These are phyloP conservation scores for Tetrao urogallus DNA, from an alignment of 2,113 vertebrate species.

Conservation along the genomic window DNA sequence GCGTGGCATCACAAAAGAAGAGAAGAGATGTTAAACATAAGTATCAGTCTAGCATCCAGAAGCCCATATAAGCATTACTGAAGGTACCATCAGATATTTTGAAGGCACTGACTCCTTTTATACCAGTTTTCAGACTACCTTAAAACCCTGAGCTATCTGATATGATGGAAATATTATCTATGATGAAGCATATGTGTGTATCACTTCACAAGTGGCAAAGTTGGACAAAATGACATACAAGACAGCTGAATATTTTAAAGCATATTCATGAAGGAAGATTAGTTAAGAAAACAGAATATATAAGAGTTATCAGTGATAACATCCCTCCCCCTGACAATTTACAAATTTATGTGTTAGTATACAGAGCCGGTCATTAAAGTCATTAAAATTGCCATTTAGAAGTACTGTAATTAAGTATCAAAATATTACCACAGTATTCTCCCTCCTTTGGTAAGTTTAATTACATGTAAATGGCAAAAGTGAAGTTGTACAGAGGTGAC, in stretches of 20 bases:
- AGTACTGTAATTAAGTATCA: slow-evolving; percentile 12
- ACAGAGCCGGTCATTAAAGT: slow-evolving; percentile 1
- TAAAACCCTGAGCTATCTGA: slow-evolving; percentile 26
- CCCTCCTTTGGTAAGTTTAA: slow-evolving; percentile 12
- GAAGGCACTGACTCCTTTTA: not conserved
- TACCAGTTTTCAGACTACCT: slow-evolving; percentile 25
- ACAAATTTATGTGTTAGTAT: slow-evolving; percentile 4
- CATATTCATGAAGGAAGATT: slow-evolving; percentile 45
- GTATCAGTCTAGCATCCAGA: not conserved
- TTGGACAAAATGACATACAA: slow-evolving; percentile 59
- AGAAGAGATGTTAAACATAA: not conserved
- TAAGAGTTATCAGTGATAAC: slow-evolving; percentile 32
- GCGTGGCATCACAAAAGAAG: not conserved
- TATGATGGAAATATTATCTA: slow-evolving; percentile 20
- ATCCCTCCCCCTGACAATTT: slow-evolving; percentile 21
- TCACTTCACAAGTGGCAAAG: slow-evolving; percentile 39
- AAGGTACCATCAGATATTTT: not conserved
- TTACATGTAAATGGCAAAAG: not conserved
- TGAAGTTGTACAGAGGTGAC: not conserved
- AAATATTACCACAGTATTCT: slow-evolving; percentile 3
- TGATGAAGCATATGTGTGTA: slow-evolving; percentile 24
- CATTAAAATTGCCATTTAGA: slow-evolving; percentile 26
- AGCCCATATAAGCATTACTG: not conserved
- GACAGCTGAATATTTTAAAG: slow-evolving; percentile 50
- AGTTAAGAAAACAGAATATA: slow-evolving; percentile 42